Base-by-base conservation (phyloP, 2,888 invertebrate species). In the Malacosoma neustria region DNA sequence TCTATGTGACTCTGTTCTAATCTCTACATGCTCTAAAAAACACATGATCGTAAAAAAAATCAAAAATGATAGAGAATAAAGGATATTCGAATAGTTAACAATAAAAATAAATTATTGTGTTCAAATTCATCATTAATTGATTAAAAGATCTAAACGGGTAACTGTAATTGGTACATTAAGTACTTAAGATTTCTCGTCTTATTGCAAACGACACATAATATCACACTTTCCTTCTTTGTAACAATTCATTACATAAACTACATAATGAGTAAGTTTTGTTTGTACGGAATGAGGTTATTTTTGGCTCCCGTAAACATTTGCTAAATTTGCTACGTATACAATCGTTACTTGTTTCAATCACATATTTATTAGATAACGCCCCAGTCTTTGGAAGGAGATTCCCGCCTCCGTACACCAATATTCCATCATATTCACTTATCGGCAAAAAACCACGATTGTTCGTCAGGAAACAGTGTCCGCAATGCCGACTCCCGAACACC, bases 401-500 rank as follows among this genome's bases (percentile, higher is more conserved):
- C 7, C 41, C 40, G 2, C 59, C 53, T 2, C 61, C 65, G 14
- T 51, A 39, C 1, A 64, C 46, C 0, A 76, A 41, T 0, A 76
- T 45, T 0, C 75, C 76, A 32, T 77, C 75, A 43, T 61, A 77
- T 39, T 70, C 68, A 35, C 54, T 52, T 41, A 66, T 43, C 5
- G 75, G 74, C 5, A 74, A 40, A 36, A 76, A 70, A 0, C 72
- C 75, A 35, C 46, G 61, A 44, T 76, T 74, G 40, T 74, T 74
- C 0, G 76, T 75, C 15, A 76, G 43, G 44, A 69, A 72, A 39
- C 76, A 77, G 2, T 33, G 41, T 1, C 65, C 70, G 45, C 76
- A 75, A 6, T 48, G 46, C 2, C 61, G 40, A 2, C 46, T 40
- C 1, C 43, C 39, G 42, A 75, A 69, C 32, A 71, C 66, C 1